Evolutionary conservation across 1,140 invertebrate species (phyloP).

Genomic region (Galleria mellonella): DNA sequence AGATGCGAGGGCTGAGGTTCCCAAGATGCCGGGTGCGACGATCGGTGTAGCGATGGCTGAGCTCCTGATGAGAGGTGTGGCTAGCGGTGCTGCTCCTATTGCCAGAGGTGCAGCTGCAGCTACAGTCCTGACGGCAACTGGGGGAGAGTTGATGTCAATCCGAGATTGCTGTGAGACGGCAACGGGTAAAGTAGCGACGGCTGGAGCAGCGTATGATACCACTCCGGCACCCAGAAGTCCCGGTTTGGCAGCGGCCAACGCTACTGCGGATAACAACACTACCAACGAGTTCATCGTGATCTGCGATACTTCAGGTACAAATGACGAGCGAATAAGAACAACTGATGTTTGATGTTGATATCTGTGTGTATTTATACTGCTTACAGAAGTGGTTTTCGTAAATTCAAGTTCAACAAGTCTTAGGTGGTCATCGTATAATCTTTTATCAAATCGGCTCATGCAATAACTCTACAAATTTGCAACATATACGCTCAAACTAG

Average conservation of each 20-base stretch:
- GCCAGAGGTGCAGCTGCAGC: slow-evolving; percentile 10
- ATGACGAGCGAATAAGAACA: slow-evolving; percentile 30
- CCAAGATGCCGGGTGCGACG: slow-evolving; percentile 10
- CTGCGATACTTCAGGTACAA: slow-evolving; percentile 63
- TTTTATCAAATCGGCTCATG: too few species aligned
- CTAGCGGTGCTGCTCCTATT: slow-evolving; percentile 7
- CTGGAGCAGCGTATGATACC: slow-evolving; percentile 23
- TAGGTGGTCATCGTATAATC: too few species aligned
- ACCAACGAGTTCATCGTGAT: slow-evolving; percentile 73
- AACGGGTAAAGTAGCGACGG: slow-evolving; percentile 4
- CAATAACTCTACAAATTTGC: too few species aligned
- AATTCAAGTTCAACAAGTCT: too few species aligned
- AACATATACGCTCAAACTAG: too few species aligned
- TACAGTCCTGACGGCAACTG: slow-evolving; percentile 25
- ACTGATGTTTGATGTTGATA: slow-evolving; percentile 58
- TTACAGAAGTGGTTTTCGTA: too few species aligned
- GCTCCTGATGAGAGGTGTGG: slow-evolving; percentile 16
- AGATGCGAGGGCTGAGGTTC: slow-evolving; percentile 12
- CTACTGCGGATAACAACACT: slow-evolving; percentile 75
- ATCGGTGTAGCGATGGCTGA: slow-evolving; percentile 2
- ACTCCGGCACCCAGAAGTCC: slow-evolving; percentile 34
- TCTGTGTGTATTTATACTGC: slow-evolving; percentile 49
- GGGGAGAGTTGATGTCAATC: slow-evolving; percentile 1
- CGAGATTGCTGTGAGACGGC: too few species aligned
- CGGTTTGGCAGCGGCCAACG: slow-evolving; percentile 59